phyloP scores from a whole-genome alignment of 1,140 invertebrate species.

The Drosophila insularis region DNA sequence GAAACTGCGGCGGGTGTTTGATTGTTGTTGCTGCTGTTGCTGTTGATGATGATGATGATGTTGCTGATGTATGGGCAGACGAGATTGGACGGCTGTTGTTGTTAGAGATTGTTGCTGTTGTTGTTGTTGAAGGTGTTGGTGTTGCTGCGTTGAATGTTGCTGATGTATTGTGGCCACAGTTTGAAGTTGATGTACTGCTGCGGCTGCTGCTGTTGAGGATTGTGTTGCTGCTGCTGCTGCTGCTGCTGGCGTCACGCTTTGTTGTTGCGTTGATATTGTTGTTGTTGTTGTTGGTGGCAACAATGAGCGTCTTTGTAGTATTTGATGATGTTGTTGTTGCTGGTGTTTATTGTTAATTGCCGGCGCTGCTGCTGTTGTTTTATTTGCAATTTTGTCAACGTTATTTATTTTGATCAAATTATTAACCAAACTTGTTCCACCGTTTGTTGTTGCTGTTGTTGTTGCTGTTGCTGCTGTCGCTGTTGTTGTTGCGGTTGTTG shows the following conservation, averaged over 20 bases:
- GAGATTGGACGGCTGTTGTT: conserved; percentile 46
- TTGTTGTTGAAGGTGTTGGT: conserved; percentile 35
- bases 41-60: conserved; percentile 48
- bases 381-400: conserved; percentile 72
- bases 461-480: conserved; percentile 27
- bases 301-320: conserved; percentile 63
- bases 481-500: conserved; percentile 26
- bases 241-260: conserved; percentile 38
- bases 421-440: conserved; percentile 59
- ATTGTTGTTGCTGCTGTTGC: conserved; percentile 31
- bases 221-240: conserved; percentile 34
- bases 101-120: conserved; percentile 35
- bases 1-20: conserved; percentile 43
- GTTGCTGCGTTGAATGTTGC: conserved; percentile 68
- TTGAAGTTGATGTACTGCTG: conserved; percentile 69
- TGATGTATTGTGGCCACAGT: conserved; percentile 81
- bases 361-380: conserved; percentile 51
- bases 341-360: conserved; percentile 73
- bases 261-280: conserved; percentile 45
- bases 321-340: conserved; percentile 52
- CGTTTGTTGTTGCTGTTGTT: conserved; percentile 45
- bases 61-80: conserved; percentile 51
- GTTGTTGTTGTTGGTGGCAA: conserved; percentile 58
- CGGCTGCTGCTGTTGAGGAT: conserved; percentile 46
- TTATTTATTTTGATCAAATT: conserved; percentile 76